A percentile compares a stretch with the other conserved stretches of the same genome.
Conservation (phyloP, 2,113 vertebrate genomes). For the Lophotis ruficrista region DNA sequence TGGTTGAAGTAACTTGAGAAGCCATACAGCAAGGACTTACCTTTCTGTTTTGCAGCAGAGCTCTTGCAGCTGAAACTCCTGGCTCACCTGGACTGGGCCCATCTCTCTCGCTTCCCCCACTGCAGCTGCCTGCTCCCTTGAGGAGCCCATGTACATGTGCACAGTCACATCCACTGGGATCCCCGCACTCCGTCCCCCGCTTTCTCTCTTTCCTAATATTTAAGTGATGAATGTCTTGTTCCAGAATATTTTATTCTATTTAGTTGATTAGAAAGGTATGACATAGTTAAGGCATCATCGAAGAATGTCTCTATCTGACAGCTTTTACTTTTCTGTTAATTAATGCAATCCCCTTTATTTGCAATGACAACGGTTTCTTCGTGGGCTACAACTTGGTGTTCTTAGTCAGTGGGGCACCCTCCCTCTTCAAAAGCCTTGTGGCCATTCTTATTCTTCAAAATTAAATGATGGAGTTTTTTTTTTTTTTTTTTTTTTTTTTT, state of each 20-base stretch:
- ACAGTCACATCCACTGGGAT: accelerated
- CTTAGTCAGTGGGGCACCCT: background rate
- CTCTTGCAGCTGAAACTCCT: background rate
- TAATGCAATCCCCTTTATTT: background rate
- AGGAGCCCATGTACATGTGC: background rate
- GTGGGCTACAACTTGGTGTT: background rate
- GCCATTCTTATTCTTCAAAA: background rate
- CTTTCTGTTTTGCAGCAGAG: background rate
- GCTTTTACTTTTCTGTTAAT: background rate
- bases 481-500: background rate
- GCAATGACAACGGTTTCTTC: background rate
- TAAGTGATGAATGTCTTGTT: background rate
- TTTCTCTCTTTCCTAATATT: background rate
- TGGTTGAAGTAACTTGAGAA: background rate
- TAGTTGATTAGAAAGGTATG: background rate
- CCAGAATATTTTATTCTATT: background rate
- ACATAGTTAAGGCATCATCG: background rate
- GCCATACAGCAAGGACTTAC: background rate
- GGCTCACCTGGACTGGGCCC: background rate
- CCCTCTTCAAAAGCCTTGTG: background rate
- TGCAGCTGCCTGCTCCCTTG: background rate
- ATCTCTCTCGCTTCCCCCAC: accelerated
- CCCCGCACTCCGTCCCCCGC: no score
- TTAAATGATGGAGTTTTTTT: background rate
- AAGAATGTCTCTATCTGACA: background rate